phyloP scores from a whole-genome alignment of 2,888 invertebrate genomes.

The Lissocephala sabroskyi region DNA sequence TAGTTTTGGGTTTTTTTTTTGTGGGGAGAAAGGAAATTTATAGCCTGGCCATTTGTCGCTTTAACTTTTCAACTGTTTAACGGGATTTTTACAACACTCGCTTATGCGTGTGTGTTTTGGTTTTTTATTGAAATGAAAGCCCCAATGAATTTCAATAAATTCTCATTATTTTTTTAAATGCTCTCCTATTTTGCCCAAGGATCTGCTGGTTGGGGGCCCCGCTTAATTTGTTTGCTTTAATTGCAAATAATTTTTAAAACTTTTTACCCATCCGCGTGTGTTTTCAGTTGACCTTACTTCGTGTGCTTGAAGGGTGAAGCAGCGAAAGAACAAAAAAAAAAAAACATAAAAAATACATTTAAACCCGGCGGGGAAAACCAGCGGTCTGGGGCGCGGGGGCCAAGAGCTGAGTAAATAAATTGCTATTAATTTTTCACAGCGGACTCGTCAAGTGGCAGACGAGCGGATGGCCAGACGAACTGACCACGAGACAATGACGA shows the following conservation, averaged over 20 bases:
- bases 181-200: not conserved
- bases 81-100: not conserved
- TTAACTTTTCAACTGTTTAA: too few species aligned
- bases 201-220: not conserved
- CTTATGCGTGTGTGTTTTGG: not conserved
- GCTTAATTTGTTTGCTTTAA: constrained; percentile 66
- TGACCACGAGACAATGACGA: constrained; percentile 27
- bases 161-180: constrained; percentile 12
- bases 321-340: constrained; percentile 10
- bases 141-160: constrained; percentile 37
- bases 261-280: constrained; percentile 16
- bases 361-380: constrained; percentile 16
- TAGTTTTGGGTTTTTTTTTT: too few species aligned
- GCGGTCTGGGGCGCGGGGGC: not conserved
- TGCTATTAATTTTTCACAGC: constrained; percentile 70
- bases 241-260: constrained; percentile 56
- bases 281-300: constrained; percentile 34
- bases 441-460: constrained; percentile 49
- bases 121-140: not conserved
- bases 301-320: not conserved
- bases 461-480: not conserved
- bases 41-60: not conserved
- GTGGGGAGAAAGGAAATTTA: not conserved
- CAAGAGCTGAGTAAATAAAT: constrained; percentile 61
- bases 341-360: constrained; percentile 39